phyloP scores from a whole-genome alignment of 2,888 invertebrate species.

The Bhutanitis thaidina region DNA sequence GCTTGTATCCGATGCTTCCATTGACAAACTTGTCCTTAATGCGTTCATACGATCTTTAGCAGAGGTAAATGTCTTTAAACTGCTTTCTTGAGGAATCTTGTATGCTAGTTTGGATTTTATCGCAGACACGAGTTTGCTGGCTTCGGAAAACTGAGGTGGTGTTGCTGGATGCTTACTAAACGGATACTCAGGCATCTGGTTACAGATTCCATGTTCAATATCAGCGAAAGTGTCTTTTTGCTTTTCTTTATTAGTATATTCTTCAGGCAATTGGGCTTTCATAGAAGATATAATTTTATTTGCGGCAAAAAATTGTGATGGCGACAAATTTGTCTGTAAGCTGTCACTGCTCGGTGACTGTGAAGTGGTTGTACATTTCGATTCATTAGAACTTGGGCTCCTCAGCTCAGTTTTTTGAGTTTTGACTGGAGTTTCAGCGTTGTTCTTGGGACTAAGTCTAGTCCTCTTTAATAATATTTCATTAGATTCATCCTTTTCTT shows the following conservation, averaged over 20 bases:
- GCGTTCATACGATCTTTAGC: constrained; percentile 55
- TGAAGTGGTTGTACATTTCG: constrained; percentile 36
- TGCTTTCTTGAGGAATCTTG: constrained; percentile 42
- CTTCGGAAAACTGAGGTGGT: constrained; percentile 71
- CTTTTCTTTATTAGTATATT: constrained; percentile 51
- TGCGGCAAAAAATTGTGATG: constrained; percentile 69
- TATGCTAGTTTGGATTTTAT: constrained; percentile 66
- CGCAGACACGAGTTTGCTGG: constrained; percentile 64
- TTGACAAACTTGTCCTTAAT: constrained; percentile 43
- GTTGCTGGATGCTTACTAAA: constrained; percentile 67
- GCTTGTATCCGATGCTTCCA: background rate
- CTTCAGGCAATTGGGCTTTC: constrained; percentile 69
- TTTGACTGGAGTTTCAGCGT: constrained; percentile 37
- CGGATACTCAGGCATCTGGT: constrained; percentile 63
- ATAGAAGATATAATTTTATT: constrained; percentile 71
- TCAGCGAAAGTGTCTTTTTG: constrained; percentile 68
- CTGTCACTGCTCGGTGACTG: constrained; percentile 62
- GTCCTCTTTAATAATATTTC: constrained; percentile 14
- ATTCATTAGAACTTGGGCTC: constrained; percentile 48
- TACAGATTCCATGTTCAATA: constrained; percentile 66
- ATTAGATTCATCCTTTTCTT: background rate
- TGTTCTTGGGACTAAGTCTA: constrained; percentile 36
- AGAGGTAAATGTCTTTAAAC: constrained; percentile 34
- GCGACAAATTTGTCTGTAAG: constrained; percentile 55
- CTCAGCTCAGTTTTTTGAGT: constrained; percentile 32